Evolutionary conservation across 2,113 vertebrate species (phyloP), one percentile per base, ranked within the genome.

Genomic region (Psammodynastes pulverulentus): DNA sequence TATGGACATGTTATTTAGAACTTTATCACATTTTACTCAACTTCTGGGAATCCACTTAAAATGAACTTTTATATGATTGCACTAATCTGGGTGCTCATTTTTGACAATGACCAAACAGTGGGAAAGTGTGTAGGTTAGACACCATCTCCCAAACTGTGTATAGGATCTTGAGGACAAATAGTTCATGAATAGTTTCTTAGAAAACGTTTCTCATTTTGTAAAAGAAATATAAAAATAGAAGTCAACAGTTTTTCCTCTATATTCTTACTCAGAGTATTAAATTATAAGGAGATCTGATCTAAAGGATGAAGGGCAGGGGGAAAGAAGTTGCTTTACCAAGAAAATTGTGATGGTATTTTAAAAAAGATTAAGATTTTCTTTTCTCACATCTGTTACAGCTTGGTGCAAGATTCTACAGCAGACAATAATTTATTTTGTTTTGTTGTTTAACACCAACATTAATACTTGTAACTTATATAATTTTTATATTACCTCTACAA

Each of bases 361-460:
- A 10, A 92, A 13, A 48, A 10, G 4, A 89, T 26, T 84, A 93
- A 93, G 95, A 91, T 5, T 13, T 19, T 93, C 87, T 0, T 52
- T 88, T 17, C 17, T 24, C 46, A 21, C 29, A 85, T 92, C 90
- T 88, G 26, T 54, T 51, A 91, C 48, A 23, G 8, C 48, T 85
- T 91, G 79, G 1, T 49, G 34, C 5, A 56, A 90, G 85, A 56
- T 89, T 51, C 45, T 0, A 24, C 0, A 86, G 0, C 3, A 45
- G 45, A 26, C 91, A 92, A 90, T 24, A 19, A 92, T 92, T 94
- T 0, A 49, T 24, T 53, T 39, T 90, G n/a, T n/a, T 19, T 21
- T 51, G 24, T 29, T 89, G 21, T 62, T 29, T 15, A 29, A 52
- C 15, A 87, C 49, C 52, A 53, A 72, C 9, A 52, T 49, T 88